Conservation (phyloP, 2,888 invertebrate species). For the Lamellibrachia satsuma region DNA sequence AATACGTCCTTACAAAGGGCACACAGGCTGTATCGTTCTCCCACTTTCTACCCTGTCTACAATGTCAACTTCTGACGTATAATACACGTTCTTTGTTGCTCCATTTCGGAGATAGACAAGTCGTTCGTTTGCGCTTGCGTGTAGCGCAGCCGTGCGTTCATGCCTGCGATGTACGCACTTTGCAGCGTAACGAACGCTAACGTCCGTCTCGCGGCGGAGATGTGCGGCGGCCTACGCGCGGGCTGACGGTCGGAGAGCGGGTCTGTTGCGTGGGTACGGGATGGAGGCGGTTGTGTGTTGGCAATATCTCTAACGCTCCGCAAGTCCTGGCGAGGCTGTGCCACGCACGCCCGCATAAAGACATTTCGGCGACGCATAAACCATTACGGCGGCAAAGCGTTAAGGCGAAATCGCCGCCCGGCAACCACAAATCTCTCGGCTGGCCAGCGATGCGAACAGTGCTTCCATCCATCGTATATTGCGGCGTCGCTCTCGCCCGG, state of each 20-base stretch:
- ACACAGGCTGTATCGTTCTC: not conserved
- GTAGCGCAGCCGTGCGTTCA: not conserved
- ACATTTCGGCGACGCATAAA: constrained; percentile 10
- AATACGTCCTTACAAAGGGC: not conserved
- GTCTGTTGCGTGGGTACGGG: not conserved
- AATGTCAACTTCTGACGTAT: not conserved
- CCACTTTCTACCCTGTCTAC: not conserved
- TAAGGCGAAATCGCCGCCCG: constrained; percentile 12
- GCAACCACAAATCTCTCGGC: constrained; percentile 13
- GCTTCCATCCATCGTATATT: not conserved
- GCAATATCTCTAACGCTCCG: constrained; percentile 1
- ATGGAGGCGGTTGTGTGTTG: not conserved
- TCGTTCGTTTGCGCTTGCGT: not conserved
- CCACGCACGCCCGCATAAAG: constrained; percentile 17
- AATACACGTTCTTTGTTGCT: not conserved
- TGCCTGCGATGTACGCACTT: not conserved
- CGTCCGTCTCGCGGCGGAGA: not conserved
- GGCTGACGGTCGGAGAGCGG: not conserved
- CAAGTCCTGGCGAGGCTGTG: not conserved
- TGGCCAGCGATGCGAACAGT: constrained; percentile 7
- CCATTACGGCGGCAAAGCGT: constrained; percentile 1
- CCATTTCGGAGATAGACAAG: not conserved
- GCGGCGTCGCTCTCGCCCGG: not conserved
- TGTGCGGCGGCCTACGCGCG: not conserved
- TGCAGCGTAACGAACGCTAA: not conserved